Evolutionary conservation across 2,113 vertebrate genomes (phyloP).

Genomic region (Seriola rivoliana): DNA sequence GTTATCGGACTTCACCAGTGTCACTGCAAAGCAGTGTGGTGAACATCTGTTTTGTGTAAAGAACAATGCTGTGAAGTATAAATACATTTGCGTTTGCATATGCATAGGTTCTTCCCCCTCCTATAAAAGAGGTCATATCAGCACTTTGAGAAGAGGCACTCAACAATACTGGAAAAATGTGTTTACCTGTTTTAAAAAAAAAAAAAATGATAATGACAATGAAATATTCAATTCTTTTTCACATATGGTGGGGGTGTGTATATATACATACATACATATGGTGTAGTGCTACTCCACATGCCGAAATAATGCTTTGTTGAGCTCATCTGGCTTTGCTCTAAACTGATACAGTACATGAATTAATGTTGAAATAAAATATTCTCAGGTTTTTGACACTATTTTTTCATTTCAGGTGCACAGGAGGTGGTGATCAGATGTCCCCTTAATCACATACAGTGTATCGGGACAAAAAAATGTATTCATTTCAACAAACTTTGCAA

Average conservation of each 20-base stretch:
- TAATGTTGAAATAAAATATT: neutral
- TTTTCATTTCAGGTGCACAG: slow-evolving; percentile 84
- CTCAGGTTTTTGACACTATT: neutral
- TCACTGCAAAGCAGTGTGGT: slow-evolving; percentile 34
- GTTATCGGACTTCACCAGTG: slow-evolving; percentile 52
- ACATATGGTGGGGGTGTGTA: neutral
- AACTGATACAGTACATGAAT: slow-evolving; percentile 11
- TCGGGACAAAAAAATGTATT: slow-evolving; percentile 90
- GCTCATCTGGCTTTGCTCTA: slow-evolving; percentile 8
- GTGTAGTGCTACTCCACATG: neutral
- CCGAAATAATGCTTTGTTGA: neutral
- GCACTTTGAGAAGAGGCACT: slow-evolving; percentile 48
- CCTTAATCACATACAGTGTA: slow-evolving; percentile 91
- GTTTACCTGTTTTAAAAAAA: neutral
- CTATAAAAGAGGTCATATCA: slow-evolving; percentile 54
- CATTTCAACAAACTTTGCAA: slow-evolving; percentile 96
- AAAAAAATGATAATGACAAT: slow-evolving; percentile 19
- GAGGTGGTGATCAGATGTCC: slow-evolving; percentile 90
- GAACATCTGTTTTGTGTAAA: slow-evolving; percentile 73
- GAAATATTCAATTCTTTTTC: slow-evolving; percentile 22
- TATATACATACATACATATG: no score
- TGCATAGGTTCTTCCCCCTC: slow-evolving; percentile 42
- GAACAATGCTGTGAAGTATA: slow-evolving; percentile 67
- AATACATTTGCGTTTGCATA: slow-evolving; percentile 78
- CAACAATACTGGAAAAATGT: neutral